These are phyloP conservation scores for Scaptomyza flava DNA, from an alignment of 2,888 invertebrate genomes.

Conservation along the genomic window DNA sequence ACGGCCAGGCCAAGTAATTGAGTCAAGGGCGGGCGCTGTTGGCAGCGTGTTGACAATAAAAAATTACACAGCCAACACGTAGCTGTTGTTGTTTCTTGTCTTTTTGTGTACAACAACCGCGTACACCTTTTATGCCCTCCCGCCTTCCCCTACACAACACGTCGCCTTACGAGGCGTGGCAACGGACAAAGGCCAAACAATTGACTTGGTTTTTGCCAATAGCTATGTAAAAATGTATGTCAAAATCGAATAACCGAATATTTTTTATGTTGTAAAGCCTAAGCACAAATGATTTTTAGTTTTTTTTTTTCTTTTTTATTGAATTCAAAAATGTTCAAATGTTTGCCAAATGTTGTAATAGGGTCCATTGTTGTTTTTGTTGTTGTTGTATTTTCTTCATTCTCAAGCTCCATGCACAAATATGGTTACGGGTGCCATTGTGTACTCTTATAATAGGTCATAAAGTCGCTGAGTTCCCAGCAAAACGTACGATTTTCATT, in stretches of 20 bases:
- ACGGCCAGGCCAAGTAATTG: conserved; percentile 70
- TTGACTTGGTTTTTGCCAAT: conserved; percentile 57
- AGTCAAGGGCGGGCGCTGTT: conserved; percentile 69
- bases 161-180: conserved; percentile 27
- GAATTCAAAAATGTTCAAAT: conserved; percentile 32
- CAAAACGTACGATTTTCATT: neutral
- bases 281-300: conserved; percentile 26
- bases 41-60: conserved; percentile 60
- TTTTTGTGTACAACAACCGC: conserved; percentile 42
- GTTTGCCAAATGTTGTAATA: conserved; percentile 67
- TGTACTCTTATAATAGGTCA: neutral
- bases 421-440: conserved; percentile 11
- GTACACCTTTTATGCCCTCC: conserved; percentile 23
- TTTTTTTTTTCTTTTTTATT: conserved; percentile 17
- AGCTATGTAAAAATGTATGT: conserved; percentile 53
- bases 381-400: conserved; percentile 6
- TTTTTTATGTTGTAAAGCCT: conserved; percentile 43
- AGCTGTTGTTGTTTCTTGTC: conserved; percentile 26
- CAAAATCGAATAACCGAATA: conserved; percentile 45
- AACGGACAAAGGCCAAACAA: conserved; percentile 44
- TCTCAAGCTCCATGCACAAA: conserved; percentile 26
- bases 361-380: conserved; percentile 27
- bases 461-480: conserved; percentile 6
- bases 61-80: conserved; percentile 64
- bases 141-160: conserved; percentile 5